Conservation (phyloP, 2,888 invertebrate species). For the Cerastis leucographa region DNA sequence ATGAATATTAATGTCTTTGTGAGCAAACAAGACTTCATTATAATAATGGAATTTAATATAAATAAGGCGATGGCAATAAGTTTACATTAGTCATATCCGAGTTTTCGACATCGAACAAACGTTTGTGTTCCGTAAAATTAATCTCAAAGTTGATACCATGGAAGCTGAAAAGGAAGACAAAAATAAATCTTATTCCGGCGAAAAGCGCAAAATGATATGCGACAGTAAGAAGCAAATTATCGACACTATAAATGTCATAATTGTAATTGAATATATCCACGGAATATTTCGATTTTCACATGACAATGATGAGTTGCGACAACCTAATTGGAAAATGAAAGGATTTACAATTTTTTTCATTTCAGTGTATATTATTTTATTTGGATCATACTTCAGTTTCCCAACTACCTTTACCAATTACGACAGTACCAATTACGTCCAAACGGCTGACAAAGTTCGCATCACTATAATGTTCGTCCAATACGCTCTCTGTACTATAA, state of each 20-base stretch:
- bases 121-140: constrained; percentile 18
- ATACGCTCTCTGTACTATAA: constrained; percentile 32
- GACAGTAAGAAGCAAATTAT: constrained; percentile 43
- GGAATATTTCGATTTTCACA: constrained; percentile 45
- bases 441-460: constrained; percentile 49
- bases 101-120: constrained; percentile 29
- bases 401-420: constrained; percentile 37
- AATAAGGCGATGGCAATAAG: constrained; percentile 25
- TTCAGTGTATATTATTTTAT: constrained; percentile 33
- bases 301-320: constrained; percentile 36
- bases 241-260: constrained; percentile 45
- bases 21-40: constrained; percentile 26
- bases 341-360: constrained; percentile 27
- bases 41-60: constrained; percentile 42
- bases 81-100: constrained; percentile 33
- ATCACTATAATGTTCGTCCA: constrained; percentile 37
- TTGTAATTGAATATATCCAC: constrained; percentile 40
- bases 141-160: constrained; percentile 15
- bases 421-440: constrained; percentile 43
- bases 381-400: constrained; percentile 54
- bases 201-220: constrained; percentile 24
- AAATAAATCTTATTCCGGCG: constrained; percentile 13
- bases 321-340: constrained; percentile 46
- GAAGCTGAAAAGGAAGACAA: constrained; percentile 39
- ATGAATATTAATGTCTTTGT: constrained; percentile 28